These are phyloP conservation scores for Cyprinodon variegatus DNA, from an alignment of 2,113 vertebrate species.

Conservation along the genomic window DNA sequence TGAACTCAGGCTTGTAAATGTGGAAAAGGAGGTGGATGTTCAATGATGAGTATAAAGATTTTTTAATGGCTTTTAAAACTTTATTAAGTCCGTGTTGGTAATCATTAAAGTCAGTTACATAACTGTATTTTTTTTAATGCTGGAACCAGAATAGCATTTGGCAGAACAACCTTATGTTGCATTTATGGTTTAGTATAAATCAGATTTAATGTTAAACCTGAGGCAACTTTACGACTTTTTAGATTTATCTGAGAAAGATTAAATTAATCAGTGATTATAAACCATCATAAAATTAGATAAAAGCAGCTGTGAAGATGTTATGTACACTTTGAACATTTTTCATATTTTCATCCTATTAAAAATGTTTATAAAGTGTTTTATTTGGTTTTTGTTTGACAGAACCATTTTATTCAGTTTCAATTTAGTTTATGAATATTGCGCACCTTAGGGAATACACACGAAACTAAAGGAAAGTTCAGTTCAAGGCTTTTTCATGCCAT, in stretches of 20 bases:
- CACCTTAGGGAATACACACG: too few relatives aligned
- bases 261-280: background rate
- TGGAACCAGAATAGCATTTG: background rate
- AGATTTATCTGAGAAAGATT: background rate
- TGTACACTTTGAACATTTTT: too few relatives aligned
- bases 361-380: too few relatives aligned
- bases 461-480: too few relatives aligned
- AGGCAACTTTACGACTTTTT: background rate
- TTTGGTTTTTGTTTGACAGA: too few relatives aligned
- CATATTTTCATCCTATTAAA: too few relatives aligned
- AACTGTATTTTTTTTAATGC: background rate
- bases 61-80: background rate
- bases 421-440: too few relatives aligned
- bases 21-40: background rate
- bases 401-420: too few relatives aligned
- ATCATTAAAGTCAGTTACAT: background rate
- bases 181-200: background rate
- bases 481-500: too few relatives aligned
- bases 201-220: background rate
- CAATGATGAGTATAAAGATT: conserved; percentile 8
- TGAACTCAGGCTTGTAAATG: conserved; percentile 12
- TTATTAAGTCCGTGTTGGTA: background rate
- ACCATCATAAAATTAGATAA: background rate
- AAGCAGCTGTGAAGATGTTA: too few relatives aligned
- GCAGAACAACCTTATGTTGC: background rate